Percentiles rank a stretch among this genome's conserved stretches.
Conservation (phyloP, 2,113 vertebrate species). For the Ceuthmochares aereus region DNA sequence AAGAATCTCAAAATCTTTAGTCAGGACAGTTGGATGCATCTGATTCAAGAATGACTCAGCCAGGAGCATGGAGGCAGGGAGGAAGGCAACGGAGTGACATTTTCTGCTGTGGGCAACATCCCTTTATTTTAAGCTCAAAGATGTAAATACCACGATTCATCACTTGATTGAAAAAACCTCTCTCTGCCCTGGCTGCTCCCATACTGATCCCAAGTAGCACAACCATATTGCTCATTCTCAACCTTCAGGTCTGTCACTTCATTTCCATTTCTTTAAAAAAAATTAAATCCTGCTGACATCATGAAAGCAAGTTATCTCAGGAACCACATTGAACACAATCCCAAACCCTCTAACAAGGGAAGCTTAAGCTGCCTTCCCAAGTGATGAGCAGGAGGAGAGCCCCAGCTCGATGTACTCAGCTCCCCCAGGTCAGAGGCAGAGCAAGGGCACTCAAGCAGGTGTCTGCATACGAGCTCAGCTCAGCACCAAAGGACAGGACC, state of each 20-base stretch:
- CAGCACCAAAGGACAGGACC: not conserved
- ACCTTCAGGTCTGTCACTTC: not conserved
- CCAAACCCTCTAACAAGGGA: not conserved
- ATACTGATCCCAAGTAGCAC: not conserved
- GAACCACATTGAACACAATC: conserved; percentile 5
- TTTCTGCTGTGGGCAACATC: conserved; percentile 25
- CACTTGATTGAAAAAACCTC: not conserved
- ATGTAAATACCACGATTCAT: not conserved
- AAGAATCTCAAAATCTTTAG: not conserved
- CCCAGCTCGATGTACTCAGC: not conserved
- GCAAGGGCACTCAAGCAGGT: not conserved
- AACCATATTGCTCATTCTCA: not conserved
- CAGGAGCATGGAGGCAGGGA: not conserved
- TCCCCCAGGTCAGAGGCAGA: not conserved
- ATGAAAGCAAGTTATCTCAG: not conserved
- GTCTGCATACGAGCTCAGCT: accelerated
- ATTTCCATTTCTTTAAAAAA: conserved; percentile 32
- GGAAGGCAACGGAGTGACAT: conserved; percentile 3
- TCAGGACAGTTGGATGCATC: conserved; percentile 31
- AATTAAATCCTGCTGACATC: not conserved
- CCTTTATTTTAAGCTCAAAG: conserved; percentile 7
- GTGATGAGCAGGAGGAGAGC: not conserved
- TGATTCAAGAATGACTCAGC: conserved; percentile 43
- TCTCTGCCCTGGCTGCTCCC: not conserved
- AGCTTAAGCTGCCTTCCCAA: not conserved